Evolutionary conservation across 1,140 invertebrate species (phyloP).

Genomic region (Cherax destructor): DNA sequence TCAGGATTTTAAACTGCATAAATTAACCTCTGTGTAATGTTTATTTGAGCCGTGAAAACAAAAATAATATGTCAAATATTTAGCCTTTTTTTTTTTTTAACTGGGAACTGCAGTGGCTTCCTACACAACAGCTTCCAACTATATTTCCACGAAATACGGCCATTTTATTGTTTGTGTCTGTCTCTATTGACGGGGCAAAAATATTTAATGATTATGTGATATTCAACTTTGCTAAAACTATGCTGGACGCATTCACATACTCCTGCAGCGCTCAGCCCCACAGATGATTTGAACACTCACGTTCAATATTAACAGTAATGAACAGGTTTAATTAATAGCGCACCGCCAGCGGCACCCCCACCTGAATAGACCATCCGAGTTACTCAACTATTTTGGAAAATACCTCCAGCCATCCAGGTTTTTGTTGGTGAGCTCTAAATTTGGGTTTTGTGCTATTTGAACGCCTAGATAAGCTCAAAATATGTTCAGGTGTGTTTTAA

Average conservation of each 20-base stretch:
- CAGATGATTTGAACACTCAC: background rate
- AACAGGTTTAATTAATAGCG: background rate
- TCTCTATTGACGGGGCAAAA: background rate
- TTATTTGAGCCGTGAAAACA: background rate
- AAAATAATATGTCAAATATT: background rate
- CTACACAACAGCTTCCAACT: background rate
- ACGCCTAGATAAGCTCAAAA: too few species aligned
- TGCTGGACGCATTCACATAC: background rate
- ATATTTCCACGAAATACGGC: background rate
- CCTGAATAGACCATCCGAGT: background rate
- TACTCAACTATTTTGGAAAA: background rate
- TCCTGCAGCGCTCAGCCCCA: background rate
- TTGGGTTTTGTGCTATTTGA: too few species aligned
- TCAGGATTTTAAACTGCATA: too few species aligned
- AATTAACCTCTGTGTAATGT: too few species aligned
- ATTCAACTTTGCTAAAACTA: conserved; percentile 5
- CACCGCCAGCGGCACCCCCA: too few species aligned
- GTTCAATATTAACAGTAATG: background rate
- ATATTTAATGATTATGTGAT: background rate
- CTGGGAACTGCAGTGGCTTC: too few species aligned
- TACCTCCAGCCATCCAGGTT: too few species aligned
- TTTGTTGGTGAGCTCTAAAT: too few species aligned
- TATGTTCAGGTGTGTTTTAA: too few species aligned
- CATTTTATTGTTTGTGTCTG: background rate
- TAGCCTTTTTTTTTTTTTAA: too few species aligned